A percentile compares a stretch with the other conserved stretches of the same genome.
Conservation (phyloP, 1,140 invertebrate species). For the Meteorus sp. region DNA sequence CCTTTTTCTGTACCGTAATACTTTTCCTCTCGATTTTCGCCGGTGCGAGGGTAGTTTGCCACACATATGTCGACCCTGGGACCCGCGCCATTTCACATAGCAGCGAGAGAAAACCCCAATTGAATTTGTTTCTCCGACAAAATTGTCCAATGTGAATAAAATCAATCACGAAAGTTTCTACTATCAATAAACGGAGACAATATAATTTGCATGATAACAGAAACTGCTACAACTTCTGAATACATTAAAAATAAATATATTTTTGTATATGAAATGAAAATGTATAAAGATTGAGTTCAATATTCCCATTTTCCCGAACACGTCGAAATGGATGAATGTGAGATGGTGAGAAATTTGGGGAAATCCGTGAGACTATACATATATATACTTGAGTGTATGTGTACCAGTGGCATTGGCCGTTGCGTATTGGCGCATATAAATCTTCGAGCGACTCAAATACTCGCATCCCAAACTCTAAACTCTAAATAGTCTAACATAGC, state of each 20-base stretch:
- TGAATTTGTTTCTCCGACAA: conserved; percentile 27
- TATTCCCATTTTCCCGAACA: neutral
- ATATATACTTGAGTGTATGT: neutral
- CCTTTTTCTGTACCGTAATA: conserved; percentile 31
- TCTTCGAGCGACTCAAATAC: too few relatives aligned
- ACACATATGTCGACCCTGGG: conserved; percentile 50
- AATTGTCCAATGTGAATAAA: neutral
- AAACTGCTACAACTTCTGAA: neutral
- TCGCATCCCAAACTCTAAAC: too few relatives aligned
- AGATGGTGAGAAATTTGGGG: neutral
- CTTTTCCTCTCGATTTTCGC: conserved; percentile 37
- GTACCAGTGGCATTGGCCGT: neutral
- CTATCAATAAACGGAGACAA: neutral
- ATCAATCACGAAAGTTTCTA: neutral
- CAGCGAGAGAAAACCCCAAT: conserved; percentile 30
- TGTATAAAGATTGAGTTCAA: neutral
- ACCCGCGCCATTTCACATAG: conserved; percentile 47
- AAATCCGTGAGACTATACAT: too few relatives aligned
- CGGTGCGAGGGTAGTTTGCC: conserved; percentile 9
- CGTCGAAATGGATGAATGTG: conserved; percentile 19
- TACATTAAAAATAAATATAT: neutral
- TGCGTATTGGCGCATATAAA: conserved; percentile 7
- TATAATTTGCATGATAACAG: neutral
- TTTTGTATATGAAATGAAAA: neutral
- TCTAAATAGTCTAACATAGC: neutral